Evolutionary conservation across 2,888 invertebrate species (phyloP).

Genomic region (Trichopoda pennipes): DNA sequence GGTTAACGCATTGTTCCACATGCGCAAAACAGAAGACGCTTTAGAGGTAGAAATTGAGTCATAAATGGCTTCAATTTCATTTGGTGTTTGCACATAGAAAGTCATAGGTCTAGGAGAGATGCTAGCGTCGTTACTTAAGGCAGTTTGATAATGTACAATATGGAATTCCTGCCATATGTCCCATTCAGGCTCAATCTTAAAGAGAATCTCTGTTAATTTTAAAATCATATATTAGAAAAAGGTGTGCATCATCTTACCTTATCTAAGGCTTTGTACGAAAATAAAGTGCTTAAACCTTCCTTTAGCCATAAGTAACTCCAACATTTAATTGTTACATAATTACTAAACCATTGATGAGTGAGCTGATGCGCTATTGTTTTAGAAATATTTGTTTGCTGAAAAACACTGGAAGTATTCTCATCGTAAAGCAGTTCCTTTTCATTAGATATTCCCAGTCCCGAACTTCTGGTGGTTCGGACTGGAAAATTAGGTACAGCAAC

Average conservation of each 20-base stretch:
- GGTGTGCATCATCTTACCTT: slow-evolving; percentile 69
- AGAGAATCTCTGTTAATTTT: background rate
- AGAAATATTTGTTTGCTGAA: slow-evolving; percentile 81
- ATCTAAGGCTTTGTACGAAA: slow-evolving; percentile 74
- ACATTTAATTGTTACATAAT: slow-evolving; percentile 86
- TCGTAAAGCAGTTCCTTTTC: slow-evolving; percentile 78
- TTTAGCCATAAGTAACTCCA: slow-evolving; percentile 89
- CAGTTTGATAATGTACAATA: background rate
- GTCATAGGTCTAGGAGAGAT: slow-evolving; percentile 81
- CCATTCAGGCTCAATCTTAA: background rate
- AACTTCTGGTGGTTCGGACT: slow-evolving; percentile 95
- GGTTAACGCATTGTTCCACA: slow-evolving; percentile 78
- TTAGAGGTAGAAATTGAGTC: slow-evolving; percentile 94
- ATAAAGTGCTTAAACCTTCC: slow-evolving; percentile 84
- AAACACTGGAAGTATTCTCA: slow-evolving; percentile 73
- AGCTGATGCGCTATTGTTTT: slow-evolving; percentile 84
- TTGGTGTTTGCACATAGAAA: slow-evolving; percentile 89
- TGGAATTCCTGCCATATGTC: background rate
- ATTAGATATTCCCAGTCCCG: slow-evolving; percentile 89
- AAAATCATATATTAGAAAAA: too few relatives aligned
- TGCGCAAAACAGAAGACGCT: slow-evolving; percentile 85
- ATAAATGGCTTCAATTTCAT: slow-evolving; percentile 90
- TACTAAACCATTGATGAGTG: slow-evolving; percentile 91
- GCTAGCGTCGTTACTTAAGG: background rate
- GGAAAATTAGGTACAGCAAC: slow-evolving; percentile 92